A percentile compares a stretch with the other conserved stretches of the same genome.
phyloP scores from a whole-genome alignment of 2,113 vertebrate genomes.

The Silurus asotus region DNA sequence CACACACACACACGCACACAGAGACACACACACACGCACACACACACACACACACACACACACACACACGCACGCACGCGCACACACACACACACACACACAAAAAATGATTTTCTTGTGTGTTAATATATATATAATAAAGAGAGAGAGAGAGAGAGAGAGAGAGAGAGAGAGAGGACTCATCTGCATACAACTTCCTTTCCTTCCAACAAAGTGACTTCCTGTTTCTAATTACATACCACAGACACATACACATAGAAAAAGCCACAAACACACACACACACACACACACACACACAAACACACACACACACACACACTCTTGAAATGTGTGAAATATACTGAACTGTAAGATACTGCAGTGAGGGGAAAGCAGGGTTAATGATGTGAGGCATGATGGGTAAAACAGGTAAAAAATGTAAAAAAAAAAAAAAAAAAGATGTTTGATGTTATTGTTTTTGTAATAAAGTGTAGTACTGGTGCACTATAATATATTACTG shows the following conservation, averaged over 20 bases:
- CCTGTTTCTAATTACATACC: not conserved
- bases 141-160: not conserved
- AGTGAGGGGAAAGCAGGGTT: not conserved
- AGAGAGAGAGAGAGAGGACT: conserved; percentile 57
- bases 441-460: too few relatives aligned
- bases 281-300: not conserved
- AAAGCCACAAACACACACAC: not conserved
- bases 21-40: not conserved
- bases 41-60: too few relatives aligned
- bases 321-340: not conserved
- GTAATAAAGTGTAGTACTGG: too few relatives aligned
- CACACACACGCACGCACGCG: not conserved
- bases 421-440: too few relatives aligned
- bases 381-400: not conserved
- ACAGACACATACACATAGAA: too few relatives aligned
- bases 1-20: not conserved
- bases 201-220: conserved; percentile 12
- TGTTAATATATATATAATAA: not conserved
- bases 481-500: too few relatives aligned
- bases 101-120: not conserved
- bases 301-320: not conserved
- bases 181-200: conserved; percentile 45
- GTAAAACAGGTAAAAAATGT: too few relatives aligned
- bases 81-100: not conserved
- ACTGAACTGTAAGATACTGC: not conserved